Base-by-base conservation (phyloP, 2,888 invertebrate species). In the Phragmatobia fuliginosa region DNA sequence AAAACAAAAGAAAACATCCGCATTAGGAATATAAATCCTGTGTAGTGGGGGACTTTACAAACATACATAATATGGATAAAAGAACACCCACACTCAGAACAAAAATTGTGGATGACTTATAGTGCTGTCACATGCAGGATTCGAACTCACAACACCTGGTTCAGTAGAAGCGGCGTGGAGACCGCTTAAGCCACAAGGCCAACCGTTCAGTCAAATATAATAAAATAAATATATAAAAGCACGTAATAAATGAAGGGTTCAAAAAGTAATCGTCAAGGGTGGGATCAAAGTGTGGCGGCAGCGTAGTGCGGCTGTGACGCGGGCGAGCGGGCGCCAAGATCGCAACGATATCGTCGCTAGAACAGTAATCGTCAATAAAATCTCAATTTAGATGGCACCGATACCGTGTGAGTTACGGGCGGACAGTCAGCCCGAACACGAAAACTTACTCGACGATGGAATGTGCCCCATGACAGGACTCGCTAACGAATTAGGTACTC, bases 331-430 rank as follows among this genome's bases (percentile, higher is more conserved):
- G 94, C 94, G 94, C 94, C 94, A 93, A 94, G 94, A 95, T 95
- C 94, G 94, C 94, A 90, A 94, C 93, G 94, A 95, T 95, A 95
- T 87, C 90, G 89, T 86, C 90, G 84, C 93, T 93, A 94, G 94
- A 93, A 94, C 94, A 94, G 93, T 94, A 95, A 95, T 95, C 94
- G 94, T 91, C 94, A 94, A 94, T 95, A 94, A 95, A 94, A 94
- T 95, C 94, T 95, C 94, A 94, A 94, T 94, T 94, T 94, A 95
- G 95, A 95, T 95, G 93, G 94, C 90, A 91, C 88, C 92, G 95
- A 95, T 95, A 95, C 87, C 89, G 87, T 74, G 91, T 95, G 95
- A 95, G 92, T 94, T 95, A 95, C 94, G 94, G 93, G 91, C 94
- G 91, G 91, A 88, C 92, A 87, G 89, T 83, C 88, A 82, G 88